Percentiles rank a stretch among this genome's conserved stretches.
phyloP scores from a whole-genome alignment of 2,888 invertebrate genomes.

The Caenorhabditis uteleia region DNA sequence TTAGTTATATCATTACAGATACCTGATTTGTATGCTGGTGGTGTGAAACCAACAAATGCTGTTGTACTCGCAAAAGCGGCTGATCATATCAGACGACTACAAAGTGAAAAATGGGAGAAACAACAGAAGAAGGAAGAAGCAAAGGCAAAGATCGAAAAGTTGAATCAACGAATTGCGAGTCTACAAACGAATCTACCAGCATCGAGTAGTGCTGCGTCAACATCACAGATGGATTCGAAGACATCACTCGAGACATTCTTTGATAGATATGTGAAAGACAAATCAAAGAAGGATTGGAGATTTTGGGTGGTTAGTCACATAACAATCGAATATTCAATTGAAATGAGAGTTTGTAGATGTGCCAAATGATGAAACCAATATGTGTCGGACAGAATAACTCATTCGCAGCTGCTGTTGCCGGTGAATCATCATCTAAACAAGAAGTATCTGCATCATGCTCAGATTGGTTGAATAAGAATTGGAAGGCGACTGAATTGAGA shows the following conservation, averaged over 20 bases:
- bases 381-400: conserved; percentile 42
- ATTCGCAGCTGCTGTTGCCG: conserved; percentile 38
- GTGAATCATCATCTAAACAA: conserved; percentile 38
- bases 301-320: conserved; percentile 65
- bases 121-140: conserved; percentile 21
- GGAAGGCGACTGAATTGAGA: conserved; percentile 56
- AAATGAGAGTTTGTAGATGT: conserved; percentile 40
- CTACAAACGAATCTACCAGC: conserved; percentile 65
- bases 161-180: conserved; percentile 53
- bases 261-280: conserved; percentile 56
- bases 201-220: conserved; percentile 22
- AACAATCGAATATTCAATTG: conserved; percentile 1
- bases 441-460: conserved; percentile 43
- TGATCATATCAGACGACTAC: conserved; percentile 60
- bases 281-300: conserved; percentile 56
- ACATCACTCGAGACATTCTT: conserved; percentile 47
- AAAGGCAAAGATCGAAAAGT: conserved; percentile 35
- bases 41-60: conserved; percentile 68
- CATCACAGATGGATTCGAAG: conserved; percentile 46
- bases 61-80: conserved; percentile 67
- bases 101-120: conserved; percentile 37
- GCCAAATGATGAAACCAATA: conserved; percentile 49
- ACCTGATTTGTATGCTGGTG: conserved; percentile 64
- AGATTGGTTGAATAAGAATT: conserved; percentile 51
- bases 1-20: too few species aligned